These are phyloP conservation scores for Iphiclides podalirius DNA, from an alignment of 2,888 invertebrate genomes.

Conservation along the genomic window DNA sequence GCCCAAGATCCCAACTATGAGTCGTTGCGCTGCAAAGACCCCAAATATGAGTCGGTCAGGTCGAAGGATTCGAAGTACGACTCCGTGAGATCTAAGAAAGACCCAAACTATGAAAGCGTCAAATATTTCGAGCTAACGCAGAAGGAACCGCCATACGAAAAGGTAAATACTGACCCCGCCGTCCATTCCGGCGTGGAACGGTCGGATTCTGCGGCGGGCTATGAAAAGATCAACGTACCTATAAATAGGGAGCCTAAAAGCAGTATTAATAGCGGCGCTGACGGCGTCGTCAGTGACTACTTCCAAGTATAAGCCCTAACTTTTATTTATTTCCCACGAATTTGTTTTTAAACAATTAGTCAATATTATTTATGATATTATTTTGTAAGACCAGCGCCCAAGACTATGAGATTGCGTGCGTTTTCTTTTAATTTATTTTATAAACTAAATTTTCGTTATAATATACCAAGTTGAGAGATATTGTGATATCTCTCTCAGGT, in stretches of 20 bases:
- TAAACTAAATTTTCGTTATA: conserved; percentile 46
- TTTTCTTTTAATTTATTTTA: conserved; percentile 53
- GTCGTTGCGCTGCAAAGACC: conserved; percentile 82
- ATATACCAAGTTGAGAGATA: conserved; percentile 63
- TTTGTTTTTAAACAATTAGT: conserved; percentile 11
- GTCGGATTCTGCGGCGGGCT: conserved; percentile 66
- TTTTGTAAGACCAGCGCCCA: conserved; percentile 26
- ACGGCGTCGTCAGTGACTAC: conserved; percentile 67
- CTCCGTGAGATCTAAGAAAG: conserved; percentile 77
- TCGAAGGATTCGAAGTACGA: conserved; percentile 77
- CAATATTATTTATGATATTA: conserved; percentile 17
- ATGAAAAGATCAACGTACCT: conserved; percentile 65
- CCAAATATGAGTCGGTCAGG: conserved; percentile 86
- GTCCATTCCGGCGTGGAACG: conserved; percentile 47
- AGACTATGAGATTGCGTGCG: conserved; percentile 54
- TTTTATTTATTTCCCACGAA: conserved; percentile 23
- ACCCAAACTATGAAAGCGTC: conserved; percentile 92
- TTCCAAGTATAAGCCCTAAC: conserved; percentile 61
- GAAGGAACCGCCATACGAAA: conserved; percentile 85
- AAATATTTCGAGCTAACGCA: conserved; percentile 83
- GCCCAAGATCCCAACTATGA: conserved; percentile 84
- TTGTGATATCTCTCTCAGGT: conserved; percentile 70
- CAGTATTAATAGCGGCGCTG: conserved; percentile 68
- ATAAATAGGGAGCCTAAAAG: conserved; percentile 52
- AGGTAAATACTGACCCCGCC: conserved; percentile 64